A percentile compares a stretch with the other conserved stretches of the same genome.
These are phyloP conservation scores for Masnerella sp. DNA, from an alignment of 2,888 invertebrate species.

Conservation along the genomic window DNA sequence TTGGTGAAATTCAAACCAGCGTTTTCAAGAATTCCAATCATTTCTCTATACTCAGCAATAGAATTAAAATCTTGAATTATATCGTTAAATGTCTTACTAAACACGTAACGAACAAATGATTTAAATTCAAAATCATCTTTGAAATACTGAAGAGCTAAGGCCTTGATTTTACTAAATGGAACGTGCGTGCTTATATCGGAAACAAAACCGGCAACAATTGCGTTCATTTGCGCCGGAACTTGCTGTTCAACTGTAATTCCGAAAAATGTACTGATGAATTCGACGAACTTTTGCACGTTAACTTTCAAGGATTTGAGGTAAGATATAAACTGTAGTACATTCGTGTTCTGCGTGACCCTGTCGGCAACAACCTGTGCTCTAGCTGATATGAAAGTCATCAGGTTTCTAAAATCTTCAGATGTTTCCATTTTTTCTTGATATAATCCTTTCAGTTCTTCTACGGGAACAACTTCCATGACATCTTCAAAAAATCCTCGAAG, in stretches of 20 bases:
- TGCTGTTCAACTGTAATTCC: background rate
- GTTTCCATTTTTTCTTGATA: conserved; percentile 67
- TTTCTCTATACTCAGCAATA: too few species aligned
- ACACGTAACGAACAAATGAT: too few species aligned
- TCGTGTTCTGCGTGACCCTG: conserved; percentile 36
- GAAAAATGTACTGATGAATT: background rate
- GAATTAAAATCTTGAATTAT: too few species aligned
- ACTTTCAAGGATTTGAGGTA: conserved; percentile 62
- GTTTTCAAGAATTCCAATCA: too few species aligned
- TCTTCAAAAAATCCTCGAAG: conserved; percentile 30
- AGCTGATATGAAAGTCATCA: conserved; percentile 63
- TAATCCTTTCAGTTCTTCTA: conserved; percentile 58
- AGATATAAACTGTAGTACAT: conserved; percentile 53
- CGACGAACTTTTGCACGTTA: conserved; percentile 54
- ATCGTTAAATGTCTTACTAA: too few species aligned
- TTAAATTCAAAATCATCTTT: too few species aligned
- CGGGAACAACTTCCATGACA: conserved; percentile 17
- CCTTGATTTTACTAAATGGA: too few species aligned
- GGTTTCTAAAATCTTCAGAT: conserved; percentile 64
- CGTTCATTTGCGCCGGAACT: too few species aligned
- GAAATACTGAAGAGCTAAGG: too few species aligned
- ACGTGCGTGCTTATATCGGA: too few species aligned
- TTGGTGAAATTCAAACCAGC: too few species aligned
- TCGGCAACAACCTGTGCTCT: conserved; percentile 64
- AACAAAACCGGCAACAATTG: too few species aligned